phyloP scores from a whole-genome alignment of 1,140 invertebrate species.

The Holcopasites calliopsidis region DNA sequence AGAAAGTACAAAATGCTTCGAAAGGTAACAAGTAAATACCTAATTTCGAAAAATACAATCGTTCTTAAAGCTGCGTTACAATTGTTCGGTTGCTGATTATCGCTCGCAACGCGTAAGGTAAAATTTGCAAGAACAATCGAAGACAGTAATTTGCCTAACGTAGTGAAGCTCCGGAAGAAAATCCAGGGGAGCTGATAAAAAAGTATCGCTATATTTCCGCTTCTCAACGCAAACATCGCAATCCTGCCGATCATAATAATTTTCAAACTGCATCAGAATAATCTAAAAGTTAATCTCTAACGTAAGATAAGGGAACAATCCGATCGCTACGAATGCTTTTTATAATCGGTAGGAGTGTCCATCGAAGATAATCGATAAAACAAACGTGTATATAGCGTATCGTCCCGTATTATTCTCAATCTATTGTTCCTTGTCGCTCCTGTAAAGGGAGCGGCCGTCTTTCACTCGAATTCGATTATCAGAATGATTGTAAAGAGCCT shows the following conservation, averaged over 20 bases:
- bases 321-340: constrained; percentile 7
- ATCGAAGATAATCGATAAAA: constrained; percentile 6
- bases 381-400: constrained; percentile 9
- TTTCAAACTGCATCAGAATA: not conserved
- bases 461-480: constrained; percentile 17
- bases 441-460: constrained; percentile 27
- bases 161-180: too few relatives aligned
- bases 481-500: constrained; percentile 38
- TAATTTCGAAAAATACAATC: not conserved
- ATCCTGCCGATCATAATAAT: not conserved
- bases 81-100: constrained; percentile 21
- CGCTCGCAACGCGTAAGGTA: constrained; percentile 6
- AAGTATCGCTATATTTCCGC: not conserved
- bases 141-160: not conserved
- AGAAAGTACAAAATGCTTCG: constrained; percentile 12
- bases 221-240: not conserved
- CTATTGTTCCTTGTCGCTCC: constrained; percentile 25
- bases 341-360: not conserved
- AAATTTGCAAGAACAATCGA: not conserved
- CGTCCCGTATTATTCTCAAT: constrained; percentile 15
- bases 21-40: constrained; percentile 1
- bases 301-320: not conserved
- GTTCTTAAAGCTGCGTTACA: constrained; percentile 40
- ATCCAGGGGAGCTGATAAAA: constrained; percentile 5
- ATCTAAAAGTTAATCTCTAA: constrained; percentile 4